Evolutionary conservation across 1,140 invertebrate genomes (phyloP).

Genomic region (Scaptomyza pallida): DNA sequence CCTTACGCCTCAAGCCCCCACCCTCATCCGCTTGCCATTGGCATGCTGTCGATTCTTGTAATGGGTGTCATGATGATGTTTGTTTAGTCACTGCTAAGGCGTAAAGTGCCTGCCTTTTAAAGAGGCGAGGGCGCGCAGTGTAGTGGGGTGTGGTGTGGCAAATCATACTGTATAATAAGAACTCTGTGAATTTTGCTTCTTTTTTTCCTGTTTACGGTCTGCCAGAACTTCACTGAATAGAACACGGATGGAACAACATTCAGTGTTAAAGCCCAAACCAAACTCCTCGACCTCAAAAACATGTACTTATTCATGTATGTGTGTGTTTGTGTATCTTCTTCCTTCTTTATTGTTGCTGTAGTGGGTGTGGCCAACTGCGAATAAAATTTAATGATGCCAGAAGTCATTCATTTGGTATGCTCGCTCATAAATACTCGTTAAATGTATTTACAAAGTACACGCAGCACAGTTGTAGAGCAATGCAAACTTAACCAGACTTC

Average conservation of each 20-base stretch:
- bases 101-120: conserved; percentile 52
- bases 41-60: conserved; percentile 52
- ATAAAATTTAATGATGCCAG: conserved; percentile 75
- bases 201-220: conserved; percentile 26
- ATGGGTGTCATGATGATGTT: conserved; percentile 78
- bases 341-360: conserved; percentile 57
- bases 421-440: conserved; percentile 74
- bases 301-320: conserved; percentile 33
- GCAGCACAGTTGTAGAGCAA: conserved; percentile 47
- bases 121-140: conserved; percentile 13
- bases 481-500: conserved; percentile 38
- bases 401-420: conserved; percentile 77
- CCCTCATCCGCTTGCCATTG: conserved; percentile 9
- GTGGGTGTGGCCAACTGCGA: conserved; percentile 44
- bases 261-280: conserved; percentile 19
- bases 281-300: conserved; percentile 67
- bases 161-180: conserved; percentile 42
- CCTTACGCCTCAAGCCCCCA: conserved; percentile 36
- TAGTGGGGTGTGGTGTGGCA: conserved; percentile 29
- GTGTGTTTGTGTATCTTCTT: not conserved
- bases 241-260: not conserved
- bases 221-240: conserved; percentile 37
- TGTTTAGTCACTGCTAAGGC: conserved; percentile 59
- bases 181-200: conserved; percentile 23
- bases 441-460: conserved; percentile 68